Evolutionary conservation across 2,797 vertebrate species (phyloP).

Genomic region (Enteromius thamalakanensis): DNA sequence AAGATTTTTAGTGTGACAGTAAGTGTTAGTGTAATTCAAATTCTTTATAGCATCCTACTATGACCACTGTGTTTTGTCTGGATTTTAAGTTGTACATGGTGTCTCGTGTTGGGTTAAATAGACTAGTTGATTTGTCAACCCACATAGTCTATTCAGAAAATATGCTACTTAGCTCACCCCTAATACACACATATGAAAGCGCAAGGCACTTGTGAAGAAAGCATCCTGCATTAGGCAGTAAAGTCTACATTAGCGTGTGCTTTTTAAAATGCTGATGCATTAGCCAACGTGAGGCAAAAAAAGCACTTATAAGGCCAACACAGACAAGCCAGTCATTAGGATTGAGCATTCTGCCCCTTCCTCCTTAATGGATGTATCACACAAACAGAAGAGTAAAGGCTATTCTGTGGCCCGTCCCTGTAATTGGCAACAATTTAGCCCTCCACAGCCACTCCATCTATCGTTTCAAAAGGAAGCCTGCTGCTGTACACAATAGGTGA

Average conservation of each 20-base stretch:
- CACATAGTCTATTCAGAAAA: not conserved
- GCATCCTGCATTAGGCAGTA: conserved; percentile 37
- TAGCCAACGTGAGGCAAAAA: conserved; percentile 47
- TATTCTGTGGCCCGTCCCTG: conserved; percentile 33
- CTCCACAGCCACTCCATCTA: conserved; percentile 47
- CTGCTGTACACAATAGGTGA: conserved; percentile 53
- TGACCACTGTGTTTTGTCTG: not conserved
- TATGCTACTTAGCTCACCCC: not conserved
- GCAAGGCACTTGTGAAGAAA: conserved; percentile 35
- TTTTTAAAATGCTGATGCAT: conserved; percentile 52
- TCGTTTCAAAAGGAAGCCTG: conserved; percentile 52
- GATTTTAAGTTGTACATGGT: not conserved
- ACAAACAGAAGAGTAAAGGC: conserved; percentile 53
- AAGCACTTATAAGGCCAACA: conserved; percentile 56
- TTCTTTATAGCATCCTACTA: not conserved
- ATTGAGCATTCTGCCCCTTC: conserved; percentile 42
- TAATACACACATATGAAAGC: not conserved
- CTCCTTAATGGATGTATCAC: conserved; percentile 53
- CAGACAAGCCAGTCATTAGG: conserved; percentile 48
- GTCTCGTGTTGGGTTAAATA: not conserved
- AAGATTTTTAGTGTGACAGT: not conserved
- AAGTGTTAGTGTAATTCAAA: not conserved
- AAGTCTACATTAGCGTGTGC: conserved; percentile 50
- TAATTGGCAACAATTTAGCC: conserved; percentile 52
- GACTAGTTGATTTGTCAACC: not conserved